These are phyloP conservation scores for Cnemophilus loriae DNA, from an alignment of 2,113 vertebrate species.

Conservation along the genomic window DNA sequence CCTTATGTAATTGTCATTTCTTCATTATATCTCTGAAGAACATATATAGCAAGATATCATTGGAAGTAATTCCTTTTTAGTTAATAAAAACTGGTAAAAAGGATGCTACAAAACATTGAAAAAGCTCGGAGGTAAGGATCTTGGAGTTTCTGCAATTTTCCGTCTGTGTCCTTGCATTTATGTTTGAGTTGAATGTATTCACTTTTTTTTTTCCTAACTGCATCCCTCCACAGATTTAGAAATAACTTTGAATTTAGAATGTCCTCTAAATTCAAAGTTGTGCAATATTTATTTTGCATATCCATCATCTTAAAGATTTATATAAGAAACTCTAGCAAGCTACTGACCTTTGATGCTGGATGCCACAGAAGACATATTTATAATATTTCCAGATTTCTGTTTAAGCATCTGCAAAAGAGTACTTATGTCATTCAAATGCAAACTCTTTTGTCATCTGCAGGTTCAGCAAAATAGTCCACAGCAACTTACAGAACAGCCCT, in stretches of 20 bases:
- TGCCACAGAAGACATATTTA: slow-evolving; percentile 95
- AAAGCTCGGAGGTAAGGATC: background rate
- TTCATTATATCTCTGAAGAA: background rate
- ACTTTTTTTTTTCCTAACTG: background rate
- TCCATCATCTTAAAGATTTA: background rate
- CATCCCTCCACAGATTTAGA: background rate
- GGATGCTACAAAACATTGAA: background rate
- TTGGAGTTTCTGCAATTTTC: background rate
- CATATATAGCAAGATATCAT: background rate
- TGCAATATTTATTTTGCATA: background rate
- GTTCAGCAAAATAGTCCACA: background rate
- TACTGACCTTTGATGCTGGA: slow-evolving; percentile 92
- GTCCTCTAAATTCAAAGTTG: background rate
- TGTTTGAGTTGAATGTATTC: background rate
- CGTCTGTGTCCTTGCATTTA: background rate
- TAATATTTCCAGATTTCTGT: slow-evolving; percentile 89
- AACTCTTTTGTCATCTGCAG: background rate
- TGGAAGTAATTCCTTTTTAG: background rate
- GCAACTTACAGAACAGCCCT: background rate
- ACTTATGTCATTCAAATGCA: background rate
- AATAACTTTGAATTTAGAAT: background rate
- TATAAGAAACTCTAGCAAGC: background rate
- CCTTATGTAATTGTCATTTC: background rate
- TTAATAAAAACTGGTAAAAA: background rate
- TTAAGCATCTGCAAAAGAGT: slow-evolving; percentile 84